phyloP scores from a whole-genome alignment of 1,140 invertebrate genomes.

The Paraescarpia echinospica region DNA sequence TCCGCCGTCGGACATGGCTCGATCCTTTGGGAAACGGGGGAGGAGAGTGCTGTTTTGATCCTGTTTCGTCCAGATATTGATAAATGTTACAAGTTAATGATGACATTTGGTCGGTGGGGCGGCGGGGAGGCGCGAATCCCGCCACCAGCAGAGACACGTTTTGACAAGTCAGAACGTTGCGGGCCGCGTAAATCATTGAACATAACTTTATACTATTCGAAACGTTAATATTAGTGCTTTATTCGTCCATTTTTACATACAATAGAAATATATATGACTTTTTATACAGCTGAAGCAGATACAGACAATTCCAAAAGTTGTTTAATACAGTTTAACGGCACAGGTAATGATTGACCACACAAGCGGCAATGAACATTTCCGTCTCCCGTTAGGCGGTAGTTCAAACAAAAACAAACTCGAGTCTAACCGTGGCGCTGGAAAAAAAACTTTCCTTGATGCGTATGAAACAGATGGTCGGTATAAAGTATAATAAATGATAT shows the following conservation, averaged over 20 bases:
- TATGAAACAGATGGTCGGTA: background rate
- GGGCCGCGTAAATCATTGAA: background rate
- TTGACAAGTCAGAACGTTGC: background rate
- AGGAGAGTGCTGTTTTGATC: too few relatives aligned
- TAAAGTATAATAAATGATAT: background rate
- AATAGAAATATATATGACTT: background rate
- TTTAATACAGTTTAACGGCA: background rate
- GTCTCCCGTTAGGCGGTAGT: background rate
- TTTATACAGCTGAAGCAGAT: background rate
- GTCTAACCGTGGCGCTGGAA: background rate
- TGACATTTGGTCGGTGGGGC: too few relatives aligned
- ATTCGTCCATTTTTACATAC: background rate
- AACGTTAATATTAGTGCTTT: background rate
- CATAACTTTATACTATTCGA: background rate
- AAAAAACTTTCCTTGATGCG: background rate
- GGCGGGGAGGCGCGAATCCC: too few relatives aligned
- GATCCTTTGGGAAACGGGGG: too few relatives aligned
- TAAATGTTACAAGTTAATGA: too few relatives aligned
- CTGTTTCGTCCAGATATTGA: too few relatives aligned
- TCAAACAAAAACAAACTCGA: background rate
- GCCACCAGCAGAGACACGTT: background rate
- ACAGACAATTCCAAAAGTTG: background rate
- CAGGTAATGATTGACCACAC: background rate
- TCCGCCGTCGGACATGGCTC: too few relatives aligned
- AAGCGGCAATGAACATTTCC: background rate